Percentiles rank a stretch among this genome's conserved stretches.
Evolutionary conservation across 1,140 invertebrate genomes (phyloP).

Genomic region (Hycleus phaleratus): DNA sequence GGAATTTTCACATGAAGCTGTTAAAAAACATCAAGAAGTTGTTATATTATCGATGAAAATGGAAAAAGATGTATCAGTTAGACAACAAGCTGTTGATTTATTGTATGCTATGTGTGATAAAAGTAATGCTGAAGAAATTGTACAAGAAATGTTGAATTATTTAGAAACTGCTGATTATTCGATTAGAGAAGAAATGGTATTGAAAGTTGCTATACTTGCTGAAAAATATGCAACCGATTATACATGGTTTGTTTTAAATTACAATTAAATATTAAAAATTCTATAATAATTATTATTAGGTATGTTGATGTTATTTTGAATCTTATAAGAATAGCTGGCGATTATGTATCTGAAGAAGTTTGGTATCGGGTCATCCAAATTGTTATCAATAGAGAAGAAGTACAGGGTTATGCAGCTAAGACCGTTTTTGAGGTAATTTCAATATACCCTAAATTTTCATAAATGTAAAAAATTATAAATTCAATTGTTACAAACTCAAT

Average conservation of each 20-base stretch:
- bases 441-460: neutral
- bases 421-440: slow-evolving; percentile 86
- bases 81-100: slow-evolving; percentile 98
- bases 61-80: slow-evolving; percentile 97
- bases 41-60: slow-evolving; percentile 99
- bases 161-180: slow-evolving; percentile 99
- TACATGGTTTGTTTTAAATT: slow-evolving; percentile 68
- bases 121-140: slow-evolving; percentile 98
- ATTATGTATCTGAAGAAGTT: slow-evolving; percentile 96
- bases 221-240: slow-evolving; percentile 99
- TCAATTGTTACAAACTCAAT: too few relatives aligned
- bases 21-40: slow-evolving; percentile 99
- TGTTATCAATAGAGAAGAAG: slow-evolving; percentile 98
- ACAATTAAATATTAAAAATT: slow-evolving; percentile 3
- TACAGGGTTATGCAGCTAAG: slow-evolving; percentile 98
- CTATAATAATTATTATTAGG: slow-evolving; percentile 44
- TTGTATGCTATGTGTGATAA: slow-evolving; percentile 99
- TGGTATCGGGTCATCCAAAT: slow-evolving; percentile 99
- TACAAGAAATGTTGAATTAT: slow-evolving; percentile 99
- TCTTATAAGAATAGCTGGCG: slow-evolving; percentile 97
- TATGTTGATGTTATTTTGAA: slow-evolving; percentile 98
- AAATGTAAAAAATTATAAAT: too few relatives aligned
- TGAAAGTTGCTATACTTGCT: slow-evolving; percentile 98
- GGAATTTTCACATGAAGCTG: slow-evolving; percentile 99
- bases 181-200: slow-evolving; percentile 99